phyloP scores from a whole-genome alignment of 1,140 invertebrate species.

The Cyphomyrmex costatus region DNA sequence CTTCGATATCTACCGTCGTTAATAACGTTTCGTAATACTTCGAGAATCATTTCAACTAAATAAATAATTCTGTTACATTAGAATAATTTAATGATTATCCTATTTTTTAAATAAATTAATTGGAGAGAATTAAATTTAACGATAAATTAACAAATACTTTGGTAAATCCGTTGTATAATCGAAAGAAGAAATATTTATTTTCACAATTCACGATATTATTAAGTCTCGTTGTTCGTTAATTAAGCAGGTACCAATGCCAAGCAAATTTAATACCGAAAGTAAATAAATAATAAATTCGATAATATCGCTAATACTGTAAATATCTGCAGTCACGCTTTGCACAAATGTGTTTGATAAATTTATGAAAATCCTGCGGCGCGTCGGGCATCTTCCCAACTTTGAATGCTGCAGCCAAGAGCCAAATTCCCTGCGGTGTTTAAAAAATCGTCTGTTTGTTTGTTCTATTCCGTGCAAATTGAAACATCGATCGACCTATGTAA shows the following conservation, averaged over 20 bases:
- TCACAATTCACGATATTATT: not conserved
- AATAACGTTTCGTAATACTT: constrained; percentile 21
- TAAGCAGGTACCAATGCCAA: not conserved
- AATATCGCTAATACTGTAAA: not conserved
- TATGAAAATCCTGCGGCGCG: constrained; percentile 73
- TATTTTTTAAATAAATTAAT: not conserved
- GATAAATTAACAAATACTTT: not conserved
- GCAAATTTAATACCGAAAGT: not conserved
- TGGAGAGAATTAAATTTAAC: not conserved
- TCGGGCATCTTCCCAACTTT: constrained; percentile 30
- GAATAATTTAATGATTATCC: not conserved
- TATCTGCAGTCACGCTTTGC: not conserved
- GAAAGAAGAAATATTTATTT: not conserved
- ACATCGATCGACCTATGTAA: constrained; percentile 42
- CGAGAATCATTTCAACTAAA: not conserved
- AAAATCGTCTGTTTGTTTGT: constrained; percentile 45
- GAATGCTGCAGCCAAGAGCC: constrained; percentile 27
- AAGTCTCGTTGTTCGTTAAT: not conserved
- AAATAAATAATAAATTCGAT: constrained; percentile 32
- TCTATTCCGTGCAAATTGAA: constrained; percentile 37
- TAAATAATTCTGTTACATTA: constrained; percentile 3
- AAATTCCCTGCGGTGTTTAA: constrained; percentile 41
- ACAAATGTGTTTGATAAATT: constrained; percentile 72
- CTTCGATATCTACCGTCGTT: not conserved
- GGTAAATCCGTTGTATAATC: not conserved